phyloP scores from a whole-genome alignment of 2,888 invertebrate genomes.

The Notocelia uddmanniana region DNA sequence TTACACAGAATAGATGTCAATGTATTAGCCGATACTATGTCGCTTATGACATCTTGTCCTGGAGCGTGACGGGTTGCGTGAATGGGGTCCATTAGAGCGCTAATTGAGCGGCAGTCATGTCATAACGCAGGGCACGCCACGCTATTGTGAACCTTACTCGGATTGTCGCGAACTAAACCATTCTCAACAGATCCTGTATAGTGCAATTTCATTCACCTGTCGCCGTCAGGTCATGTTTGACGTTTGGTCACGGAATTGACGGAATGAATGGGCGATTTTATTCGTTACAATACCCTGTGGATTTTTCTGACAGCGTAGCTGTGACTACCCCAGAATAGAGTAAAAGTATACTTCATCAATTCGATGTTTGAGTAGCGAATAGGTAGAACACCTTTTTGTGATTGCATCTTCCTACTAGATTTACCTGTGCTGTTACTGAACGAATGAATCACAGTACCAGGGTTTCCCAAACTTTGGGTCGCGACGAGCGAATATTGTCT shows the following conservation, averaged over 20 bases:
- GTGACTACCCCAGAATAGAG: too few species aligned
- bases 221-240: slow-evolving; percentile 5
- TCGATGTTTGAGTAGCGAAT: too few species aligned
- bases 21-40: slow-evolving; percentile 1
- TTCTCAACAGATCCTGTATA: slow-evolving; percentile 32
- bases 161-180: slow-evolving; percentile 50
- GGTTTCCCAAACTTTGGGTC: too few species aligned
- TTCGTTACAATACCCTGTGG: background rate
- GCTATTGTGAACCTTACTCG: slow-evolving; percentile 53
- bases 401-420: too few species aligned
- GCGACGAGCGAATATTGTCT: too few species aligned
- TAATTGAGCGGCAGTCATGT: slow-evolving; percentile 73
- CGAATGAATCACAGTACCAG: too few species aligned
- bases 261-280: background rate
- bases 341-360: too few species aligned
- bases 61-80: slow-evolving; percentile 73
- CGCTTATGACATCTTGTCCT: slow-evolving; percentile 49
- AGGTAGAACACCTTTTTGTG: too few species aligned
- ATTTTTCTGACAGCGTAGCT: background rate
- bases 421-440: too few species aligned
- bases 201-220: slow-evolving; percentile 26
- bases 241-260: slow-evolving; percentile 2
- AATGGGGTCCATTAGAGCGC: slow-evolving; percentile 75
- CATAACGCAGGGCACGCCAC: slow-evolving; percentile 63
- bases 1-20: too few species aligned